Evolutionary conservation across 2,113 vertebrate genomes (phyloP).

Genomic region (Ctenodactylus gundi): DNA sequence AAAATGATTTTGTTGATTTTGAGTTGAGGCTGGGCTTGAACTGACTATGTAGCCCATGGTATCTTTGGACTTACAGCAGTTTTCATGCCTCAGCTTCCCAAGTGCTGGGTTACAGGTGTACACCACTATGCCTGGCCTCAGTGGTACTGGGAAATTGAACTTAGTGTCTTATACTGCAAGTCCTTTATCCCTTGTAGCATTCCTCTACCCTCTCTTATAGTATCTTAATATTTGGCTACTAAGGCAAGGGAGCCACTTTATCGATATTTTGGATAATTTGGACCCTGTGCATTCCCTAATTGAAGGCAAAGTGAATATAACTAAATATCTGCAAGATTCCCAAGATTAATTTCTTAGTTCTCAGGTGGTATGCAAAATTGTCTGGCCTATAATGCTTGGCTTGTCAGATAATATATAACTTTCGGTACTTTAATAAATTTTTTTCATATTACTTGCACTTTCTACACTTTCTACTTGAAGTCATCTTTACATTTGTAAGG

Average conservation of each 20-base stretch:
- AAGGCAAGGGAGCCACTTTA: not conserved
- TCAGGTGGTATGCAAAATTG: not conserved
- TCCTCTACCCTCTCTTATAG: no score
- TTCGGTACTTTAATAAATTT: not conserved
- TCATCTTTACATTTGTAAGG: constrained; percentile 15
- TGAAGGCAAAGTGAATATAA: not conserved
- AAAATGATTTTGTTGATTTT: no score
- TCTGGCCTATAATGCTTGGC: not conserved
- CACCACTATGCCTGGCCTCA: no score
- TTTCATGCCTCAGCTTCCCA: no score
- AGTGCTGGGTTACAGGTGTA: no score
- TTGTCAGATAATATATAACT: not conserved
- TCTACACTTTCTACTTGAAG: not conserved
- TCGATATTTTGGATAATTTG: not conserved
- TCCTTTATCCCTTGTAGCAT: no score
- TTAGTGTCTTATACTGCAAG: no score
- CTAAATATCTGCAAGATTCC: not conserved
- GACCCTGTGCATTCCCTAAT: not conserved
- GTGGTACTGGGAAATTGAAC: no score
- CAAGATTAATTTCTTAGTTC: not conserved
- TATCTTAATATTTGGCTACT: no score
- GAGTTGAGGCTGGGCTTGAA: no score
- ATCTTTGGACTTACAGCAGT: no score
- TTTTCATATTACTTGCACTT: not conserved
- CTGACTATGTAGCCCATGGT: no score